phyloP scores from a whole-genome alignment of 2,888 invertebrate species.

The Pinctada fucata region DNA sequence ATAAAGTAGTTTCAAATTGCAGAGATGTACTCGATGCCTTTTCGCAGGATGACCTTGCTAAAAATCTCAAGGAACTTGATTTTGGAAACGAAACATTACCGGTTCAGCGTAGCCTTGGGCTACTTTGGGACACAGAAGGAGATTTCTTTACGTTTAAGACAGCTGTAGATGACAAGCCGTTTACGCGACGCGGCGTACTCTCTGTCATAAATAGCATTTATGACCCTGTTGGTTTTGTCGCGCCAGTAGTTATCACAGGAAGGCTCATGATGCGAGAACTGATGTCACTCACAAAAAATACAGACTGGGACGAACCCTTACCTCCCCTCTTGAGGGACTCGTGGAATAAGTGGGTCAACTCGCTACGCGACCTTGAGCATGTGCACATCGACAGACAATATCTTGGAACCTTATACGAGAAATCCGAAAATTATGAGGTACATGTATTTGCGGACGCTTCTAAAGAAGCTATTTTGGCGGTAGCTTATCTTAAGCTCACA shows the following conservation, averaged over 20 bases:
- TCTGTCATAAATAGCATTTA: slow-evolving; percentile 49
- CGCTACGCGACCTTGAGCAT: background rate
- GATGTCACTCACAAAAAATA: slow-evolving; percentile 11
- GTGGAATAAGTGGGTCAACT: background rate
- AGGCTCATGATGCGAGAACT: slow-evolving; percentile 41
- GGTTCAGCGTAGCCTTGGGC: slow-evolving; percentile 32
- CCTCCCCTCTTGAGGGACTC: background rate
- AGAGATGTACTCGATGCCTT: slow-evolving; percentile 43
- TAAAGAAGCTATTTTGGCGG: slow-evolving; percentile 49
- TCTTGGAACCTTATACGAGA: background rate
- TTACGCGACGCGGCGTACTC: slow-evolving; percentile 44
- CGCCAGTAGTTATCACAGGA: slow-evolving; percentile 43
- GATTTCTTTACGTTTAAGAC: slow-evolving; percentile 42
- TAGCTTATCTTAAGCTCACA: slow-evolving; percentile 38
- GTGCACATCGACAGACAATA: slow-evolving; percentile 8
- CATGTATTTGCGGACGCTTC: slow-evolving; percentile 52
- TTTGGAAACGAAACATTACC: slow-evolving; percentile 36
- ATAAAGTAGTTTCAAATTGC: slow-evolving; percentile 50
- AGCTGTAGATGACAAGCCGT: slow-evolving; percentile 31
- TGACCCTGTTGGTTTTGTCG: slow-evolving; percentile 48
- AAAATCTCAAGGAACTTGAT: slow-evolving; percentile 42
- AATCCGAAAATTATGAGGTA: slow-evolving; percentile 20
- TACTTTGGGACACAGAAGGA: slow-evolving; percentile 39
- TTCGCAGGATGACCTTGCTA: slow-evolving; percentile 43
- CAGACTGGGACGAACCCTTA: background rate